Conservation (phyloP, 2,888 invertebrate genomes). For the Adelognathus sp. region DNA sequence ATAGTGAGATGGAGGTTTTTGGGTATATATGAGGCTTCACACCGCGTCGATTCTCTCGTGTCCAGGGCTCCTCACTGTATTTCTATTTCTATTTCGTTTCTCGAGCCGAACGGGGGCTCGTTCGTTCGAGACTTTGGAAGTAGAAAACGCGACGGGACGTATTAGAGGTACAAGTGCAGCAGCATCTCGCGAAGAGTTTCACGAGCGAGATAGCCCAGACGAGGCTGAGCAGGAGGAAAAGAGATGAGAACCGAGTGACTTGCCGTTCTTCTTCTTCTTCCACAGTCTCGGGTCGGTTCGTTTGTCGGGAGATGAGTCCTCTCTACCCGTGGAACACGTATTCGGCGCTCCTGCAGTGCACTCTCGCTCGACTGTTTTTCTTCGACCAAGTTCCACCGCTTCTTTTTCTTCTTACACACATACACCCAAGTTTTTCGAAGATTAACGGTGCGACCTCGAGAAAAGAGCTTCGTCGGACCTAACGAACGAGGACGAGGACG, state of each 20-base stretch:
- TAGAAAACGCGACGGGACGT: conserved; percentile 53
- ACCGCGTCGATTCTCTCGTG: conserved; percentile 16
- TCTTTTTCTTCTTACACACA: conserved; percentile 19
- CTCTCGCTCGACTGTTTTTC: conserved; percentile 41
- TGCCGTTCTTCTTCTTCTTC: conserved; percentile 46
- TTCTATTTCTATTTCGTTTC: conserved; percentile 37
- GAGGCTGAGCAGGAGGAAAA: not conserved
- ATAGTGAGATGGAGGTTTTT: not conserved
- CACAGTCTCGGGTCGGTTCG: conserved; percentile 32
- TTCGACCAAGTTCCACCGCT: conserved; percentile 17
- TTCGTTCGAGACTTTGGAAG: conserved; percentile 25
- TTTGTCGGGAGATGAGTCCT: conserved; percentile 50
- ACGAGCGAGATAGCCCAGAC: conserved; percentile 36
- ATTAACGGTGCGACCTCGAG: conserved; percentile 51
- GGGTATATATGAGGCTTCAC: not conserved
- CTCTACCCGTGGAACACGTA: conserved; percentile 2
- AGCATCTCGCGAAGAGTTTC: conserved; percentile 11
- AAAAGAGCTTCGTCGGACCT: conserved; percentile 36
- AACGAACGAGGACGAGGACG: not conserved
- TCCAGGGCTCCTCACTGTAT: conserved; percentile 2
- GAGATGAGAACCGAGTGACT: conserved; percentile 46
- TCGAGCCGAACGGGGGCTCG: conserved; percentile 13
- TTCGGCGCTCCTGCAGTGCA: conserved; percentile 14
- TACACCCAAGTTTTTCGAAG: conserved; percentile 43
- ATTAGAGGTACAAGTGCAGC: conserved; percentile 33